Evolutionary conservation across 2,797 vertebrate species (phyloP).

Genomic region (Erethizon dorsatum): DNA sequence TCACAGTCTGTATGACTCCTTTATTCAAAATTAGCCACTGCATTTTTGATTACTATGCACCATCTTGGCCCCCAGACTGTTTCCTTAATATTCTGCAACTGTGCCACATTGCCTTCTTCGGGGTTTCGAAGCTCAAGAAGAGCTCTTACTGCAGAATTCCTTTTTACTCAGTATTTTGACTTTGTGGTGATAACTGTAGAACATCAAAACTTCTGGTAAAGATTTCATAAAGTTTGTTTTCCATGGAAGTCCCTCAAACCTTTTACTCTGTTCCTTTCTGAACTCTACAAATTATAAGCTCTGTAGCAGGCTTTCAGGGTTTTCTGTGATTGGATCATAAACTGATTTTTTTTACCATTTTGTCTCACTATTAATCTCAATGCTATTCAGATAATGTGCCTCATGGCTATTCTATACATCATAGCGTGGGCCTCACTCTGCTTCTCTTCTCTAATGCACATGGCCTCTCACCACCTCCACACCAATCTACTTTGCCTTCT

Average conservation of each 20-base stretch:
- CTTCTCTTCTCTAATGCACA: background rate
- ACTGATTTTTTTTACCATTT: background rate
- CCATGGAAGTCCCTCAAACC: background rate
- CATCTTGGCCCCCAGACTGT: background rate
- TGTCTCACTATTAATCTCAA: background rate
- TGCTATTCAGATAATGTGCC: too few relatives aligned
- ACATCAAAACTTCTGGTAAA: background rate
- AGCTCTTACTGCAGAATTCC: background rate
- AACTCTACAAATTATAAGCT: background rate
- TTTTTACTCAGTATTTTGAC: background rate
- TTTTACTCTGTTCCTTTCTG: background rate
- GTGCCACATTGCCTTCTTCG: background rate
- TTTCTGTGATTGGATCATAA: background rate
- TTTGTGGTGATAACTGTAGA: background rate
- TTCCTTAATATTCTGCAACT: background rate
- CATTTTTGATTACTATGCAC: constrained; percentile 66
- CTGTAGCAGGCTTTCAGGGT: background rate
- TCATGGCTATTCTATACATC: too few relatives aligned
- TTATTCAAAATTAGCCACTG: constrained; percentile 71
- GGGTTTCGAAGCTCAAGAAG: background rate
- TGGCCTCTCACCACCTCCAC: background rate
- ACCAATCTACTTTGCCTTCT: background rate
- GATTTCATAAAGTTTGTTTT: background rate
- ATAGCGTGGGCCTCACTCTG: background rate
- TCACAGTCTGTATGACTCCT: constrained; percentile 78